Evolutionary conservation across 2,888 invertebrate genomes (phyloP), one percentile per base, ranked within the genome.

Genomic region (Melanotus villosus): DNA sequence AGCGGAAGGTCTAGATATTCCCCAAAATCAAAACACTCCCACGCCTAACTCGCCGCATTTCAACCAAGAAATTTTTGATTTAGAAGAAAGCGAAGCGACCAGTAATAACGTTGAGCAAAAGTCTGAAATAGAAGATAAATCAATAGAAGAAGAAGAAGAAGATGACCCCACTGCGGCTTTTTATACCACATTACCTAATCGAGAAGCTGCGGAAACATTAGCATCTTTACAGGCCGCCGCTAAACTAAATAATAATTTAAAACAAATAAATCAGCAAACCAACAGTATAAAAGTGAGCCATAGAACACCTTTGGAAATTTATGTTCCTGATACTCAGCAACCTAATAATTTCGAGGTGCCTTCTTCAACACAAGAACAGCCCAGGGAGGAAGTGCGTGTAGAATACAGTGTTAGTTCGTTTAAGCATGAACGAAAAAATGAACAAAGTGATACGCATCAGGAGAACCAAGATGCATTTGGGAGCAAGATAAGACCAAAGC

Each of bases 181-280:
- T 73, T 91, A 89, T 75, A 87, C 90, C 0, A 88, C 89, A 0
- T 82, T 91, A 26, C 90, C 90, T 10, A 90, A 88, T 72, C 87
- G 89, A 19, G 88, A 90, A 80, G 88, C 89, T 0, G 90, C 90
- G 9, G 89, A 90, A 52, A 87, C 88, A 30, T 78, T 90, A 64
- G 89, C 89, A 0, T 87, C 89, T 66, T 84, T 89, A 0, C 89
- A 90, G 71, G 88, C 88, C 57, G 86, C 88, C 12, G 87, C 88
- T 50, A 87, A 88, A 78, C 82, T 86, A 1, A 86, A 86, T 80
- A 78, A 73, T 79, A 76, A 81, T 76, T 70, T 84, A 79, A 77
- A 78, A 52, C 81, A 86, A 68, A 26, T 43, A 16, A 82, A 81
- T 18, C 80, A 82, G 10, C 78, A 80, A 47, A 78, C 81, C 21